Base-by-base conservation (phyloP, 2,113 vertebrate genomes). In the Zeus faber region DNA sequence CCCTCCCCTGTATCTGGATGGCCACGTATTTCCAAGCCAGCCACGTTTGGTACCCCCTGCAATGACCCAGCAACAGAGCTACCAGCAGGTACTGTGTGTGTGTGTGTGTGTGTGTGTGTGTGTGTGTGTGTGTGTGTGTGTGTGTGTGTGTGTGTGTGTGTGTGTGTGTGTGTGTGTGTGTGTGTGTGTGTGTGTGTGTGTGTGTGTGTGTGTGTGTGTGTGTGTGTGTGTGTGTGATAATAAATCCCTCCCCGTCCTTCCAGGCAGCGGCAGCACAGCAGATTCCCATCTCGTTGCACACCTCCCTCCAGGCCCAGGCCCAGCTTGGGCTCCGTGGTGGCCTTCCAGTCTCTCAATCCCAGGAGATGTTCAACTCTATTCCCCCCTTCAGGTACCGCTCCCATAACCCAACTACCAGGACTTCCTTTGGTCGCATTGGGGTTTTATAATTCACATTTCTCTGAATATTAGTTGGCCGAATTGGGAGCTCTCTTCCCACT, bases 291-390 rank as follows among this genome's bases (percentile, higher is more conserved):
- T 97, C 97, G 33, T 88, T 99, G 2, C 96, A 98, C 86, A 98
- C 95, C 0, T 98, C 97, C 57, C 91, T 99, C 61, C 97, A 99
- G 86, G 96, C 96, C 25, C 95, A 97, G 71, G 95, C 97, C 51
- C 96, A 98, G 88, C 80, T 99, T 46, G 94, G 97, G 0, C 87
- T 99, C 61, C 87, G 96, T 5, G 95, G 95, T 1, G 97, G 95
- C 52, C 87, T 98, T 4, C 97, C 96, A 0, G 97, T 94, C 29
- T 98, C 97, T 55, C 97, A 98, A 89, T 98, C 97, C 52, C 97
- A 99, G 68, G 97, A 99, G 74, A 97, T 99, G 91, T 99, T 97
- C 85, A 96, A 83, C 79, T 98, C 97, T 59, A 92, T 99, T 22
- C 93, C 93, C 50, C 93, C 96, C 46, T 99, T 98, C 85, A 95